Evolutionary conservation across 2,797 vertebrate species (phyloP), one percentile per base, ranked within the genome.

Genomic region (Cheirogaleus major): DNA sequence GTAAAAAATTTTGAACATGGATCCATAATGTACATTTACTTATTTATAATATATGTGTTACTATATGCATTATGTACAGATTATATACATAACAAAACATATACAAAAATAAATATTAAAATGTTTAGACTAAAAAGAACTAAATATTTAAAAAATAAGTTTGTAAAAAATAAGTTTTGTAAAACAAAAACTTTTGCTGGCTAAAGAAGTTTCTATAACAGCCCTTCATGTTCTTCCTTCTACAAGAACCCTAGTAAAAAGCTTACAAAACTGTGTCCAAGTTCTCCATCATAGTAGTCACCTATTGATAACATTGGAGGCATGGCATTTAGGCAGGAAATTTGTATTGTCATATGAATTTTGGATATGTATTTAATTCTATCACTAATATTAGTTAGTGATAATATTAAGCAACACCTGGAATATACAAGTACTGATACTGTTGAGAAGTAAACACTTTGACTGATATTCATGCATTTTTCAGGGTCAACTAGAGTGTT

Each of bases 141-240:
- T 38, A 90, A 88, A 50, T 95, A 81, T 52, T 92, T 87, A 4
- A 78, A 94, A 93, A 89, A 12, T 41, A 50, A 93, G 10, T 75
- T 78, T 75, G 0, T 59, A 90, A 80, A 61, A 93, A 89, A 14
- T 41, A 50, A 93, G 10, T 75, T 78, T 75, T 45, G 0, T 59
- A 90, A 80, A 61, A 45, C 41, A 90, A 81, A 90, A 78, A 78
- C 32, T 85, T 88, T 78, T 93, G 52, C 75, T 86, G 30, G 69
- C 75, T 95, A 95, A 65, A 81, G 45, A 86, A 76, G 9, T 73
- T 95, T 92, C 63, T 92, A 79, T 45, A 94, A 67, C 32, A 95
- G 20, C 59, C 17, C 25, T 80, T 84, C 32, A 70, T 52, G 93
- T 93, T 83, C 32, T 95, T 73, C n/a, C 69, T 95, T 83, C 17